Percentiles rank a stretch among this genome's conserved stretches.
Conservation (phyloP, 2,888 invertebrate genomes). For the Oligia latruncula region DNA sequence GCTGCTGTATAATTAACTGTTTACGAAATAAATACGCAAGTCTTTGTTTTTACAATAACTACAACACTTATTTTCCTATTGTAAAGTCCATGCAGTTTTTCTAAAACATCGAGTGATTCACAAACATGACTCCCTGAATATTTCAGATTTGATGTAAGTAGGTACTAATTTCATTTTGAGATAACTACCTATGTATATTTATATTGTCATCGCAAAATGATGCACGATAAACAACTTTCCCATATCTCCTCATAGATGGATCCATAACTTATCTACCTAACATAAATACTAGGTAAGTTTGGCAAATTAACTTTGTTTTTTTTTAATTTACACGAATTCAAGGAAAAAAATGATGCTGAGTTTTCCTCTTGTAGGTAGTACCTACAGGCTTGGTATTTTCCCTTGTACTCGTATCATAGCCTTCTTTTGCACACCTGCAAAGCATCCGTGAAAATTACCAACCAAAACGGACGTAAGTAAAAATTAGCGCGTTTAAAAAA, state of each 20-base stretch:
- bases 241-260: background rate
- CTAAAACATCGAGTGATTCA: background rate
- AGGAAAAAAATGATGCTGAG: too few relatives aligned
- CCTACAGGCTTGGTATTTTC: too few relatives aligned
- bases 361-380: too few relatives aligned
- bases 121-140: background rate
- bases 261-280: background rate
- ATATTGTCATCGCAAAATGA: background rate
- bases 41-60: background rate
- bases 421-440: background rate
- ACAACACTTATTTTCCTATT: conserved; percentile 28
- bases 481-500: background rate
- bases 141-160: too few relatives aligned
- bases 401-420: background rate
- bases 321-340: too few relatives aligned
- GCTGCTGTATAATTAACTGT: conserved; percentile 9
- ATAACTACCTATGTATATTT: too few relatives aligned
- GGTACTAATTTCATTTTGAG: too few relatives aligned
- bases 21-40: conserved; percentile 29
- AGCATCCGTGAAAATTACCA: background rate
- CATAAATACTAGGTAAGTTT: background rate
- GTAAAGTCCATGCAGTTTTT: background rate
- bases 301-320: too few relatives aligned
- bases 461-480: background rate
- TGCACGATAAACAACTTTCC: too few relatives aligned